phyloP scores from a whole-genome alignment of 2,113 vertebrate genomes.

The Carollia perspicillata region DNA sequence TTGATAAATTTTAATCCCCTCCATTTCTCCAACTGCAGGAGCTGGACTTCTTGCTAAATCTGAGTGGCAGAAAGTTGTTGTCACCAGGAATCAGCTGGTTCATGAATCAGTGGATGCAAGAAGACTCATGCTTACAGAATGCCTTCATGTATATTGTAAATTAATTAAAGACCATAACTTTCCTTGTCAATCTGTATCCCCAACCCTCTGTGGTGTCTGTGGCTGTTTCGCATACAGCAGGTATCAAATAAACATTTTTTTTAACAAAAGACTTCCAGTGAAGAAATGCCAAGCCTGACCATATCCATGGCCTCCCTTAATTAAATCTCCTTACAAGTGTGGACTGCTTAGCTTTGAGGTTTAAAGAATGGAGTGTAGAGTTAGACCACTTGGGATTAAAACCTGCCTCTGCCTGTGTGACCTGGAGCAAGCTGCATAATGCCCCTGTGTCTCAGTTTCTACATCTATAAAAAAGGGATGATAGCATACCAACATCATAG shows the following conservation, averaged over 20 bases:
- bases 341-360: not conserved
- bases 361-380: not conserved
- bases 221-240: not conserved
- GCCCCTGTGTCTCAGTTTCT: not conserved
- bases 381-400: not conserved
- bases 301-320: not conserved
- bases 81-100: not conserved
- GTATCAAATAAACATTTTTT: not conserved
- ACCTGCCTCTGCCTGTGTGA: not conserved
- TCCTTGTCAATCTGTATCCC: not conserved
- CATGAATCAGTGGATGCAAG: not conserved
- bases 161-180: not conserved
- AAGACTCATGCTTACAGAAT: not conserved
- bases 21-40: not conserved
- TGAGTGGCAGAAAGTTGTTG: not conserved
- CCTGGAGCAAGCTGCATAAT: not conserved
- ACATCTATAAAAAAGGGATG: not conserved
- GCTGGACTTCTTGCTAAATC: not conserved
- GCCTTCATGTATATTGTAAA: not conserved
- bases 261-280: not conserved
- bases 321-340: not conserved
- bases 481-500: rapidly evolving
- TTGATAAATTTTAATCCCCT: not conserved
- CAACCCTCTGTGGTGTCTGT: rapidly evolving
- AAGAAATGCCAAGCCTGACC: not conserved